Conservation (phyloP, 2,888 invertebrate genomes). For the Monopis laevigella region DNA sequence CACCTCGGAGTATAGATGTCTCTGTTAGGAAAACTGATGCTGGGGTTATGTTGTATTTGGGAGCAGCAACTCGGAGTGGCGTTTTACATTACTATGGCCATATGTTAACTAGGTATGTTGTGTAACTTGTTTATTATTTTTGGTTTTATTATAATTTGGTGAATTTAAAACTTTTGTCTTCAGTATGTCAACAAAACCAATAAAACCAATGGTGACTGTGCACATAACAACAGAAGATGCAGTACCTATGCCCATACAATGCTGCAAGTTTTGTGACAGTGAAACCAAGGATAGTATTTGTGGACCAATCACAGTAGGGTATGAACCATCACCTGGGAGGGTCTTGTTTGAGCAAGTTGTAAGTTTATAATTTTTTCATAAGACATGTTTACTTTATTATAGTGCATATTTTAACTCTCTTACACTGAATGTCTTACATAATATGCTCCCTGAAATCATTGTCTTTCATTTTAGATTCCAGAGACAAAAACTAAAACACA, state of each 20-base stretch:
- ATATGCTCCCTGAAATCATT: no score
- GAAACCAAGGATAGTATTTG: slow-evolving; percentile 13
- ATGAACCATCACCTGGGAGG: slow-evolving; percentile 27
- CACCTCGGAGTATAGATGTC: slow-evolving; percentile 60
- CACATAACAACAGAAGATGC: slow-evolving; percentile 42
- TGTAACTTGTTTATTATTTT: slow-evolving; percentile 5
- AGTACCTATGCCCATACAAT: slow-evolving; percentile 35
- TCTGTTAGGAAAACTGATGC: slow-evolving; percentile 58
- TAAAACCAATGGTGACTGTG: slow-evolving; percentile 51
- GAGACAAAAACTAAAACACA: slow-evolving; percentile 63
- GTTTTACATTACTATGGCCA: slow-evolving; percentile 82
- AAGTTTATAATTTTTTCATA: no score
- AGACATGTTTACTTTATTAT: no score
- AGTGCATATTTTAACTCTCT: no score
- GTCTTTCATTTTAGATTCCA: slow-evolving; percentile 35
- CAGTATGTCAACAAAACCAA: slow-evolving; percentile 47
- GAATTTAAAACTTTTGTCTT: slow-evolving; percentile 9
- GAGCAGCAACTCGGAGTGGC: slow-evolving; percentile 77
- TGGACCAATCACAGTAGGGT: slow-evolving; percentile 34
- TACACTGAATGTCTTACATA: no score
- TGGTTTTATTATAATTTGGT: slow-evolving; percentile 7
- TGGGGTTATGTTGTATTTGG: slow-evolving; percentile 48
- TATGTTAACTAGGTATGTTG: slow-evolving; percentile 75
- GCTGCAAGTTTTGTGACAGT: no score
- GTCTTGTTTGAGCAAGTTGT: slow-evolving; percentile 48